A percentile compares a stretch with the other conserved stretches of the same genome.
Conservation (phyloP, 2,797 vertebrate genomes). For the Holocentrus rufus region DNA sequence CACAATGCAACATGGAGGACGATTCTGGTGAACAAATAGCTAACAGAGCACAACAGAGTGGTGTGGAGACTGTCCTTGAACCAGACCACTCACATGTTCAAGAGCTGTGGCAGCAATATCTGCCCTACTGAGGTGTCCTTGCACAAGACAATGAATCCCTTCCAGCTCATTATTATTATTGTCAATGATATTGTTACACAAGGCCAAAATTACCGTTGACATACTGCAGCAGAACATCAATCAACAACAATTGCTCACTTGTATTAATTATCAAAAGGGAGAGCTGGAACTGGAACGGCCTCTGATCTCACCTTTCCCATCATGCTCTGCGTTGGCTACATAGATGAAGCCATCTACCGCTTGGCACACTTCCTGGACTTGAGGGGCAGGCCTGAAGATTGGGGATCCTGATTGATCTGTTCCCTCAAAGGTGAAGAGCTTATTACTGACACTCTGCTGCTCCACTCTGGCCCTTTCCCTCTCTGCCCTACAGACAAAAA, state of each 20-base stretch:
- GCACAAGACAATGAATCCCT: not conserved
- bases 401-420: conserved; percentile 72
- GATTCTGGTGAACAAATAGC: not conserved
- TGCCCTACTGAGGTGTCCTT: not conserved
- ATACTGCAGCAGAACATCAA: not conserved
- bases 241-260: not conserved
- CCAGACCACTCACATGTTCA: not conserved
- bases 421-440: conserved; percentile 86
- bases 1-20: not conserved
- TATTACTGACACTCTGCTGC: conserved; percentile 83
- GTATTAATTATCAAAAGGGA: not conserved
- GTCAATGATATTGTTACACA: not conserved
- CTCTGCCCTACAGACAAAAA: conserved; percentile 83
- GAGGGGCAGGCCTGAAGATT: conserved; percentile 83
- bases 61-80: not conserved
- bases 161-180: not conserved
- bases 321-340: conserved; percentile 90
- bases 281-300: not conserved
- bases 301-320: conserved; percentile 80
- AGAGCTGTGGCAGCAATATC: not conserved
- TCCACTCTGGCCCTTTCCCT: conserved; percentile 87
- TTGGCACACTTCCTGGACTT: conserved; percentile 90
- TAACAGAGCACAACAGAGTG: not conserved
- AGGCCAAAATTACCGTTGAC: not conserved
- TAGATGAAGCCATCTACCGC: conserved; percentile 94